Evolutionary conservation across 2,797 vertebrate species (phyloP), one percentile per base, ranked within the genome.

Genomic region (Leptatherina wallacei): DNA sequence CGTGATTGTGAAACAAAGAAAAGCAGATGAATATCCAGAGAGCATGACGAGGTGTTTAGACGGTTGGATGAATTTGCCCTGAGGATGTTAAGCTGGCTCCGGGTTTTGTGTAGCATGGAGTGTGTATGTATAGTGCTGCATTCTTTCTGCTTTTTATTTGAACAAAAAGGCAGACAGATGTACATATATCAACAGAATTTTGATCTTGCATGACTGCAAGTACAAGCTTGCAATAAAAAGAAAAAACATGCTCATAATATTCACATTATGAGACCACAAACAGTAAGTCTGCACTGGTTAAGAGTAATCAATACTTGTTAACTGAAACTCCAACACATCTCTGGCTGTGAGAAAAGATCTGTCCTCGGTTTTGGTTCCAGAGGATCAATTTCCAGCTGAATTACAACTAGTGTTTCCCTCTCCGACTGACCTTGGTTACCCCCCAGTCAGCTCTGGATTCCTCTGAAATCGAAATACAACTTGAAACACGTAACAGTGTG

Each of bases 301-400:
- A 68, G 66, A 42, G 62, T 74, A 83, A 87, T 87, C 83, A 69
- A 75, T 85, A 72, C 54, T 22, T 76, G 71, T 75, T 78, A 81
- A 75, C 72, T 81, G 85, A 84, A 73, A 73, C 71, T 59, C 66
- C 47, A 3, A 56, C 36, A 61, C 60, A 61, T 83, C 69, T 38
- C 24, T 55, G 30, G 20, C 56, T 18, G 61, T 3, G 66, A 62
- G 30, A 63, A 59, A 78, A 64, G 62, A 73, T 57, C 47, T 60
- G 69, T 24, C 68, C 73, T 67, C 9, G 35, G 76, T 73, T 79
- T 51, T 51, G 59, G 40, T 82, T 88, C 36, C 67, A 81, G 49
- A 49, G 6, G 56, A 78, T 89, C 68, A 66, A 52, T 80, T 80
- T 80, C 55, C 10, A 13, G 60, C 29, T 76, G 52, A 85, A 65